These are phyloP conservation scores for Colaptes auratus DNA, from an alignment of 2,113 vertebrate genomes.

Conservation along the genomic window DNA sequence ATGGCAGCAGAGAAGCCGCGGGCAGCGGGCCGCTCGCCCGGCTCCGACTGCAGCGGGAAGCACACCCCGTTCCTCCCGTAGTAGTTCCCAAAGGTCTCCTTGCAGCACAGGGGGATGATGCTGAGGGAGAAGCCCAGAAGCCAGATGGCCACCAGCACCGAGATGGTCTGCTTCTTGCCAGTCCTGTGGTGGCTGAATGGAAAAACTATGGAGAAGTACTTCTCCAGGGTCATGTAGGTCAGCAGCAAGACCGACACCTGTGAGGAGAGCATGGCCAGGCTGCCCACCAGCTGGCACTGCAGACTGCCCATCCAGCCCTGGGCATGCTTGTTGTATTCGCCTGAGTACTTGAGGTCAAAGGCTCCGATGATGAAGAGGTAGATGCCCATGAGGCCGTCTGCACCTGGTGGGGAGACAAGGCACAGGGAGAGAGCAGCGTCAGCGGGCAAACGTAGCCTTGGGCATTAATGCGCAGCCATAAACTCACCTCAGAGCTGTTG, in stretches of 20 bases:
- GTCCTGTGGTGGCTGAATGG: constrained; percentile 68
- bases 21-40: constrained; percentile 56
- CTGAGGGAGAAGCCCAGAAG: constrained; percentile 72
- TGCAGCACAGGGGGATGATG: constrained; percentile 60
- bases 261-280: constrained; percentile 73
- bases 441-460: neutral
- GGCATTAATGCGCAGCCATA: rapidly evolving
- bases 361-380: constrained; percentile 75
- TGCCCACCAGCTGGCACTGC: constrained; percentile 74
- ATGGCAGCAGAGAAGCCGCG: constrained; percentile 61
- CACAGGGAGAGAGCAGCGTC: neutral
- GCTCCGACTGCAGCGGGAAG: constrained; percentile 71
- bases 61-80: constrained; percentile 73
- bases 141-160: constrained; percentile 67
- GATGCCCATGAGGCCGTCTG: constrained; percentile 75
- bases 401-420: constrained; percentile 21
- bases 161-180: constrained; percentile 62
- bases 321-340: constrained; percentile 74
- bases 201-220: constrained; percentile 74
- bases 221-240: constrained; percentile 76
- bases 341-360: constrained; percentile 71
- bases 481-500: no score
- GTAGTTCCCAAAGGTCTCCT: constrained; percentile 71
- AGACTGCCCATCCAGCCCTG: constrained; percentile 75
- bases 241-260: constrained; percentile 76